A percentile compares a stretch with the other conserved stretches of the same genome.
Evolutionary conservation across 1,140 invertebrate genomes (phyloP).

Genomic region (Carcinoscorpius rotundicauda): DNA sequence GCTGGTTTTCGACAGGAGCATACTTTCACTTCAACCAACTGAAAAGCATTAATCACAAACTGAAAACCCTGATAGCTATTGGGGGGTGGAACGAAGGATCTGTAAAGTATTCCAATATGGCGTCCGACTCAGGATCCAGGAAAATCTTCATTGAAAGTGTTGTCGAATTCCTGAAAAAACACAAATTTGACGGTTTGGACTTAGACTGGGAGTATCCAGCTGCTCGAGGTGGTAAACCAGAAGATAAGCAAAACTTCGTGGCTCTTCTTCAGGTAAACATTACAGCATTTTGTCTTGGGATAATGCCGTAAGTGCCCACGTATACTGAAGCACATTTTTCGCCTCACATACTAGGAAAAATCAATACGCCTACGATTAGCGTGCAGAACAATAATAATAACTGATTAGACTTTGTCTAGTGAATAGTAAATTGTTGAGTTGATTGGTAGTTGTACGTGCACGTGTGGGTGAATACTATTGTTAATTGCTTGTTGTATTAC

Average conservation of each 20-base stretch:
- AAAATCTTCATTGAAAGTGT: slow-evolving; percentile 27
- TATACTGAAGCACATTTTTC: too few relatives aligned
- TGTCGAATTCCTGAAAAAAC: slow-evolving; percentile 40
- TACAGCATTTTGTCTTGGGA: too few relatives aligned
- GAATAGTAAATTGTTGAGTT: too few relatives aligned
- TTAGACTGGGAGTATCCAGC: slow-evolving; percentile 69
- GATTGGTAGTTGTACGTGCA: too few relatives aligned
- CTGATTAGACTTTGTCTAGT: too few relatives aligned
- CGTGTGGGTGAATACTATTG: too few relatives aligned
- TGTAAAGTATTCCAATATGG: slow-evolving; percentile 57
- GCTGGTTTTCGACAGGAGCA: slow-evolving; percentile 22
- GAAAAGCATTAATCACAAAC: slow-evolving; percentile 43
- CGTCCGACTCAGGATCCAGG: slow-evolving; percentile 41
- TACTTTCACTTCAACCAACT: slow-evolving; percentile 33
- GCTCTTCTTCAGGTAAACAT: slow-evolving; percentile 49
- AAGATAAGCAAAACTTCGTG: slow-evolving; percentile 64
- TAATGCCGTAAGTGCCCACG: too few relatives aligned
- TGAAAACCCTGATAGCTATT: slow-evolving; percentile 52
- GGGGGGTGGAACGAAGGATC: slow-evolving; percentile 77
- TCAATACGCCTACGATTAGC: too few relatives aligned
- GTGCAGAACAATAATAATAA: too few relatives aligned
- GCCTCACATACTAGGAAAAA: too few relatives aligned
- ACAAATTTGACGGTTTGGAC: slow-evolving; percentile 66
- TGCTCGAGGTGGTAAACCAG: slow-evolving; percentile 47
- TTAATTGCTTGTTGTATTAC: too few relatives aligned